Conservation (phyloP, 2,113 vertebrate species). For the Oryzias javanicus region DNA sequence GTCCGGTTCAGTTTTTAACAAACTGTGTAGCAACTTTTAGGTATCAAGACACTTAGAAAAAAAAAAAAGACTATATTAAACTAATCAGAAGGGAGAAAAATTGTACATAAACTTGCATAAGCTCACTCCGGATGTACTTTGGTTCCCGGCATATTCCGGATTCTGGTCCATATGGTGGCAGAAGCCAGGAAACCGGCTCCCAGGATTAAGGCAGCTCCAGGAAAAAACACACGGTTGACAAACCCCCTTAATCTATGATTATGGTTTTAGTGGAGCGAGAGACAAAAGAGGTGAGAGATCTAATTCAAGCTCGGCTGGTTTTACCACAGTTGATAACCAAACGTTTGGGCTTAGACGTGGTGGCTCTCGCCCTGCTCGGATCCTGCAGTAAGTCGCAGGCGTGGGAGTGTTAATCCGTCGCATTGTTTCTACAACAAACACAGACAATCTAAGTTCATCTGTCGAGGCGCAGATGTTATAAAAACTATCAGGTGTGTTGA, state of each 20-base stretch:
- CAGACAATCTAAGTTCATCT: slow-evolving; percentile 10
- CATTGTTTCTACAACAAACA: slow-evolving; percentile 24
- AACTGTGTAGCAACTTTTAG: no score
- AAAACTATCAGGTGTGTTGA: background rate
- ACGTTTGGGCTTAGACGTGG: slow-evolving; percentile 26
- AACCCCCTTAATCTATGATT: slow-evolving; percentile 54
- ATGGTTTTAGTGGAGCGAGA: slow-evolving; percentile 43
- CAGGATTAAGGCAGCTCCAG: slow-evolving; percentile 49
- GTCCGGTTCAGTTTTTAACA: no score
- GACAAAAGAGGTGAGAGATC: slow-evolving; percentile 51
- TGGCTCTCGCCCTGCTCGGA: background rate
- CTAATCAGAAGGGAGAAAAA: slow-evolving; percentile 21
- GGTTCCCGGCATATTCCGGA: slow-evolving; percentile 10
- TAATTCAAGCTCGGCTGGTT: slow-evolving; percentile 34
- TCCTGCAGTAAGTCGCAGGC: slow-evolving; percentile 20
- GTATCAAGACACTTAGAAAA: no score
- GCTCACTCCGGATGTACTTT: slow-evolving; percentile 9
- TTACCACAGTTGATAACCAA: slow-evolving; percentile 21
- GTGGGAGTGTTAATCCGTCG: slow-evolving; percentile 16
- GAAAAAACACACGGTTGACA: slow-evolving; percentile 54
- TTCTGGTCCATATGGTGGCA: slow-evolving; percentile 56
- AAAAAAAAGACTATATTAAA: background rate
- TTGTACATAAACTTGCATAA: slow-evolving; percentile 41
- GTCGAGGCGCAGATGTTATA: slow-evolving; percentile 1
- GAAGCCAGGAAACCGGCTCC: slow-evolving; percentile 38